Percentiles rank a stretch among this genome's conserved stretches.
Evolutionary conservation across 1,140 invertebrate species (phyloP).

Genomic region (Pseudomyrmex gracilis): DNA sequence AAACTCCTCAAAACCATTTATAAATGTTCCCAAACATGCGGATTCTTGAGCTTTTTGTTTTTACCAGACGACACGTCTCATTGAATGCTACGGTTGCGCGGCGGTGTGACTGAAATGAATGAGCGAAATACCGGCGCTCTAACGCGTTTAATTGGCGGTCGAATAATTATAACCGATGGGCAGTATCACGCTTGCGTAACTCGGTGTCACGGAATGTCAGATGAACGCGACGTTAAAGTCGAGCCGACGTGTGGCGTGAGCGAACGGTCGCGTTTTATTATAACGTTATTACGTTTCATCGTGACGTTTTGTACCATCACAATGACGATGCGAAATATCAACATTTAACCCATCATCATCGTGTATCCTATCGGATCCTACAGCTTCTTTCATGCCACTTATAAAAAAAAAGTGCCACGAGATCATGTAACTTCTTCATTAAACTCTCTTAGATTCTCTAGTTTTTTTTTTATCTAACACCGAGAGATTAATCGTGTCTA

Average conservation of each 20-base stretch:
- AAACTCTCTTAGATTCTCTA: not conserved
- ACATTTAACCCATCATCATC: conserved; percentile 46
- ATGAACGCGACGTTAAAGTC: conserved; percentile 57
- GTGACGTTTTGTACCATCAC: conserved; percentile 55
- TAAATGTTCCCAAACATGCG: not conserved
- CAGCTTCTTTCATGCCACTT: not conserved
- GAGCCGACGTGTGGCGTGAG: conserved; percentile 41
- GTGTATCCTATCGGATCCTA: conserved; percentile 1
- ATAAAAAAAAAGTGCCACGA: conserved; percentile 20
- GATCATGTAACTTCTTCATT: conserved; percentile 20
- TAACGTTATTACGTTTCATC: conserved; percentile 60
- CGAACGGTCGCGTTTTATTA: conserved; percentile 55
- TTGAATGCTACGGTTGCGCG: not conserved
- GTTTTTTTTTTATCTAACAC: not conserved
- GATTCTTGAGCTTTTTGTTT: conserved; percentile 20
- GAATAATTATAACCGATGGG: conserved; percentile 61
- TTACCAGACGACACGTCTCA: conserved; percentile 7
- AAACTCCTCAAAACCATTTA: not conserved
- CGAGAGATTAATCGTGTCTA: not conserved
- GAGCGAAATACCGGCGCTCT: conserved; percentile 46
- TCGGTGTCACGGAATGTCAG: conserved; percentile 56
- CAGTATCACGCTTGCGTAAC: conserved; percentile 60
- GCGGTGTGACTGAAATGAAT: conserved; percentile 33
- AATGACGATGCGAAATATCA: conserved; percentile 60
- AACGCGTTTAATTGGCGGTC: conserved; percentile 61